Evolutionary conservation across 2,888 invertebrate species (phyloP).

Genomic region (Scaptomyza tumidula): DNA sequence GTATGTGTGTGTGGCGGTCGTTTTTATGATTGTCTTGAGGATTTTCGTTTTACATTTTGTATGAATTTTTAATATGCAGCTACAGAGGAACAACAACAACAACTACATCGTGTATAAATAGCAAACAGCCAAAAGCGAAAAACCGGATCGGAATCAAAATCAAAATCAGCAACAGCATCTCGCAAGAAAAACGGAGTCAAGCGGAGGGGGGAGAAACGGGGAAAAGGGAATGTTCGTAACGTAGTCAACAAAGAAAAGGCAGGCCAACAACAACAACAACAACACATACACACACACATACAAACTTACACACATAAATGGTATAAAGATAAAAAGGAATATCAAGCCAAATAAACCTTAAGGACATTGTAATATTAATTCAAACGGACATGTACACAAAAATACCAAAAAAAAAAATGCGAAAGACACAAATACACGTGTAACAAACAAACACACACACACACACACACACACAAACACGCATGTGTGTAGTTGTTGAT

Average conservation of each 20-base stretch:
- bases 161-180: conserved; percentile 39
- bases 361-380: conserved; percentile 81
- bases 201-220: background rate
- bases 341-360: conserved; percentile 79
- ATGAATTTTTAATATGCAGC: conserved; percentile 76
- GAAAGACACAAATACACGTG: conserved; percentile 56
- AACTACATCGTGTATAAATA: conserved; percentile 65
- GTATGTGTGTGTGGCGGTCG: conserved; percentile 9
- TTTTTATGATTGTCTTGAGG: conserved; percentile 79
- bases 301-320: conserved; percentile 8
- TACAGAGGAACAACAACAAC: conserved; percentile 39
- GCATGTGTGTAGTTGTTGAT: conserved; percentile 27
- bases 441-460: conserved; percentile 16
- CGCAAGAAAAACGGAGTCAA: background rate
- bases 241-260: conserved; percentile 38
- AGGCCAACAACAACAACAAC: conserved; percentile 19
- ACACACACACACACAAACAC: conserved; percentile 2
- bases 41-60: conserved; percentile 78
- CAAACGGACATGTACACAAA: conserved; percentile 72
- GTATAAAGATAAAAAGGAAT: conserved; percentile 75
- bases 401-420: conserved; percentile 3
- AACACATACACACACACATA: background rate
- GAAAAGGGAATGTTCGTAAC: background rate
- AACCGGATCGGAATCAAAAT: conserved; percentile 64
- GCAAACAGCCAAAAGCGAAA: conserved; percentile 76